Conservation (phyloP, 2,797 vertebrate genomes). For the Cirrhinus molitorella region DNA sequence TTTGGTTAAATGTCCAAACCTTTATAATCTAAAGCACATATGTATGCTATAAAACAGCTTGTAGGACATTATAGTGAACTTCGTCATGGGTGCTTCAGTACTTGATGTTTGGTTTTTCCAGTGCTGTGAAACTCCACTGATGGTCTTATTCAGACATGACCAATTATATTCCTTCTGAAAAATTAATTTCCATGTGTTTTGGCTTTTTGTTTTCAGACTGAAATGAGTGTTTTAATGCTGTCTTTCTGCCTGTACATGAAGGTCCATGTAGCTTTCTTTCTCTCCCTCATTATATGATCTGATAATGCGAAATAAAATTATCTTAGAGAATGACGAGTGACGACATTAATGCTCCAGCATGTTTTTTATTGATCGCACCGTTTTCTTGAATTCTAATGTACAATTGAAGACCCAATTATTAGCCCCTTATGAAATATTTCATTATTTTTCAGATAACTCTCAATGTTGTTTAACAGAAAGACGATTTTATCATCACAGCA, state of each 20-base stretch:
- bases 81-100: not conserved
- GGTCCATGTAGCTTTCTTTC: conserved; percentile 64
- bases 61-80: not conserved
- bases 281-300: conserved; percentile 77
- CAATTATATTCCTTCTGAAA: not conserved
- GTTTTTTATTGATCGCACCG: too few species aligned
- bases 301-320: conserved; percentile 83
- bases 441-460: too few species aligned
- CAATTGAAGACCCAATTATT: too few species aligned
- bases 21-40: not conserved
- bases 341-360: conserved; percentile 1
- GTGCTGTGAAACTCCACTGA: conserved; percentile 14
- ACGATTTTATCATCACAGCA: too few species aligned
- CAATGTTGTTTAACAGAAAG: too few species aligned
- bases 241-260: conserved; percentile 16
- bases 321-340: conserved; percentile 78
- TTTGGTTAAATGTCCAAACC: not conserved
- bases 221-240: conserved; percentile 19
- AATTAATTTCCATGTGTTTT: conserved; percentile 21
- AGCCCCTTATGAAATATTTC: too few species aligned
- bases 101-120: not conserved
- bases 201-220: conserved; percentile 23
- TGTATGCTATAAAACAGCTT: not conserved
- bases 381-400: too few species aligned
- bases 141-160: conserved; percentile 15